Evolutionary conservation across 2,888 invertebrate species (phyloP), one percentile per base, ranked within the genome.

Genomic region (Drosophila vallismaia): DNA sequence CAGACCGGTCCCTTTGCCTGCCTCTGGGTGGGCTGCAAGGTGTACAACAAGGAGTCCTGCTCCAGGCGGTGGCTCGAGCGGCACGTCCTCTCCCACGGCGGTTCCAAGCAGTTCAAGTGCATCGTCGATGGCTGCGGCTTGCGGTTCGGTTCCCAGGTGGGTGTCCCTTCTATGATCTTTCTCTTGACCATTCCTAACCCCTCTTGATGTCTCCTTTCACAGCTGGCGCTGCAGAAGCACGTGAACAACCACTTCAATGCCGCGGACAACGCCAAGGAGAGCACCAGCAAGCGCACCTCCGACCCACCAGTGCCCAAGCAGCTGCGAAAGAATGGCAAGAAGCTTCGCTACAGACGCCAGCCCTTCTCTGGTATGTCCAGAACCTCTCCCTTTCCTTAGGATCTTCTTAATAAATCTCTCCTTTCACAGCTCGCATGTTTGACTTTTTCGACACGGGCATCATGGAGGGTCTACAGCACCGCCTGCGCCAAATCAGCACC

Each of bases 61-160:
- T 98, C 98, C 5, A 94, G 97, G 58, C 95, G 97, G 59, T 99
- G 98, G 98, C 92, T 98, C 77, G 97, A 98, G 91, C 93, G 98
- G 49, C 98, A 98, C 92, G 96, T 98, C 46, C 92, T 97, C 51
- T 95, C 95, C 0, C 98, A 98, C 92, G 96, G 96, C 62, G 97
- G 97, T 46, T 97, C 96, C 92, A 98, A 98, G 91, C 98, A 98
- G 26, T 98, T 97, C 93, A 95, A 96, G 88, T 99, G 98, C 92
- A 98, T 98, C 91, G 97, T 99, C 82, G 97, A 97, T 89, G 96
- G 97, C 86, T 99, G 98, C 92, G 97, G 97, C 83, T 94, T 94
- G 86, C 93, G 97, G 87, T 97, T 97, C 90, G 96, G 96, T 88
- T 96, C 96, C 70, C 96, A 96, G 95, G 97, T 97, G 93, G 90